Percentiles rank a stretch among this genome's conserved stretches.
Evolutionary conservation across 2,888 invertebrate species (phyloP).

Genomic region (Polymixis lichenea): DNA sequence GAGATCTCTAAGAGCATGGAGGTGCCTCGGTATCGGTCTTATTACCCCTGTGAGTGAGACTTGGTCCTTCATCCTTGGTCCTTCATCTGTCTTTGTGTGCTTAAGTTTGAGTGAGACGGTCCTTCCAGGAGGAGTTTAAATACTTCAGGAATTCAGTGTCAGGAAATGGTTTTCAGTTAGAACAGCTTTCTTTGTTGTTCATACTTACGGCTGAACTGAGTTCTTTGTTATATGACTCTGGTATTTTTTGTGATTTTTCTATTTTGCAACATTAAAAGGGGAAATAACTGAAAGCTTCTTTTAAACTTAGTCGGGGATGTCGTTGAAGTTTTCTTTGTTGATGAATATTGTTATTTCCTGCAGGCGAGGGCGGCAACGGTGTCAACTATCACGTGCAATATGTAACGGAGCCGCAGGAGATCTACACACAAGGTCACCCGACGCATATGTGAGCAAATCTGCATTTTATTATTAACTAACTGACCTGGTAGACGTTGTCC

Average conservation of each 20-base stretch:
- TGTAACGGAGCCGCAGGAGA: constrained; percentile 92
- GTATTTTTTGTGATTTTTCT: background rate
- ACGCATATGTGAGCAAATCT: constrained; percentile 86
- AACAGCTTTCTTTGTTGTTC: constrained; percentile 9
- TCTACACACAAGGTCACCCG: constrained; percentile 91
- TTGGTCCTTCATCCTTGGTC: constrained; percentile 15
- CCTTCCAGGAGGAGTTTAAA: constrained; percentile 15
- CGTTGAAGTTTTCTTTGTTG: constrained; percentile 15
- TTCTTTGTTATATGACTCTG: background rate
- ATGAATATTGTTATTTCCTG: constrained; percentile 69
- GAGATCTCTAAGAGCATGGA: constrained; percentile 88
- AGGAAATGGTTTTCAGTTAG: constrained; percentile 3
- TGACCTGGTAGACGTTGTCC: background rate
- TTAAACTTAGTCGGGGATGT: background rate
- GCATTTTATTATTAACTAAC: background rate
- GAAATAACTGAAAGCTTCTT: background rate
- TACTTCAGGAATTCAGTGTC: constrained; percentile 6
- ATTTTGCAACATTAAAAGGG: background rate
- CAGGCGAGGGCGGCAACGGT: constrained; percentile 91
- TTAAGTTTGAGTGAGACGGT: constrained; percentile 34
- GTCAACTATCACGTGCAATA: constrained; percentile 94
- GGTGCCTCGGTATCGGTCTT: constrained; percentile 89
- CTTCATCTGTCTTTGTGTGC: constrained; percentile 48
- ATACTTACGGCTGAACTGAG: background rate
- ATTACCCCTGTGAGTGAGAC: constrained; percentile 87